Conservation (phyloP, 2,113 vertebrate genomes). For the Mesembrinibis cayennensis region DNA sequence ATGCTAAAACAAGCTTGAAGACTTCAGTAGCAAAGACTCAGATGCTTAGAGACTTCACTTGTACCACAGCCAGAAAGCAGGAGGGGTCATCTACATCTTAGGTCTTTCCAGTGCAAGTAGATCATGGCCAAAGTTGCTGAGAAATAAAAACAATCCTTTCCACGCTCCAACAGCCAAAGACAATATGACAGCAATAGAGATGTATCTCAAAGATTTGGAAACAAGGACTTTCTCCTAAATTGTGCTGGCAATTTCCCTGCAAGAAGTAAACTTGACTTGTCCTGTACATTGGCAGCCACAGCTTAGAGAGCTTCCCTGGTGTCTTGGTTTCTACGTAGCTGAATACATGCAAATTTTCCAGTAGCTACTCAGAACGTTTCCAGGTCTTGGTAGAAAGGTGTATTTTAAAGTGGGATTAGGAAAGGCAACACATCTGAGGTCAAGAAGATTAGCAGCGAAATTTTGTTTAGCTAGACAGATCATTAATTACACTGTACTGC, state of each 20-base stretch:
- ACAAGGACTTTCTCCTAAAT: neutral
- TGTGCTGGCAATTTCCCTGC: neutral
- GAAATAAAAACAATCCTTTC: neutral
- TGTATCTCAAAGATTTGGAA: neutral
- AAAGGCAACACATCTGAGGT: neutral
- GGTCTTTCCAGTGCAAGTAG: neutral
- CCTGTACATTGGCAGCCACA: neutral
- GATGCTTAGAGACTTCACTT: neutral
- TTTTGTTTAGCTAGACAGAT: constrained; percentile 1
- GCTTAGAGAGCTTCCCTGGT: neutral
- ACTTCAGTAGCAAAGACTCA: neutral
- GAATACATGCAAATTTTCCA: neutral
- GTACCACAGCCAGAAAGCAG: neutral
- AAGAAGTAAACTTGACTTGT: neutral
- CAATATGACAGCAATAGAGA: neutral
- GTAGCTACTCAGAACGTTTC: neutral
- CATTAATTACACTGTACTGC: neutral
- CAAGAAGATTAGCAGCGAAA: neutral
- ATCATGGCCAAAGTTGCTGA: neutral
- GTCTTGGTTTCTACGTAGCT: neutral
- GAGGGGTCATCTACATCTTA: neutral
- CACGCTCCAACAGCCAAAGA: neutral
- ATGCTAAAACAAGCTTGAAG: neutral
- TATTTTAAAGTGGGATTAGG: neutral
- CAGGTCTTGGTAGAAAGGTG: neutral